phyloP scores from a whole-genome alignment of 1,140 invertebrate species.

The Drosophila mauritiana region DNA sequence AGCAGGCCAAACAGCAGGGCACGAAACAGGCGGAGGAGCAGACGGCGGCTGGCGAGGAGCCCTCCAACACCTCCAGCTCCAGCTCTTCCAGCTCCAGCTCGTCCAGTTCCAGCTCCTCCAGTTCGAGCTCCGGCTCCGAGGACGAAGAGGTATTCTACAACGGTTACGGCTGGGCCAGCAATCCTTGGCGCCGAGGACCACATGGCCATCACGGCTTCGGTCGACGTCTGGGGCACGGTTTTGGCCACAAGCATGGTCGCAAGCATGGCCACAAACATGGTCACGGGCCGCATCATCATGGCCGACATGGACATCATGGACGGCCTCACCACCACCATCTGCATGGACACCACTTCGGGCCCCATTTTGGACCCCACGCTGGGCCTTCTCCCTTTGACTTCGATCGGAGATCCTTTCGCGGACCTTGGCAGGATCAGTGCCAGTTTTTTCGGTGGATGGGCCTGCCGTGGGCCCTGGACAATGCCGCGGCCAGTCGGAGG shows the following conservation, averaged over 20 bases:
- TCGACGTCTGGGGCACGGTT: conserved; percentile 20
- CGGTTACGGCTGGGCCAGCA: conserved; percentile 30
- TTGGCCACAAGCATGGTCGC: conserved; percentile 31
- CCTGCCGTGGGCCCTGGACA: conserved; percentile 58
- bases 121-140: conserved; percentile 35
- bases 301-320: conserved; percentile 1
- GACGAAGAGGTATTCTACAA: conserved; percentile 11
- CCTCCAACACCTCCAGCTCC: conserved; percentile 38
- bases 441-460: conserved; percentile 69
- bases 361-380: conserved; percentile 22
- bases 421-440: conserved; percentile 27
- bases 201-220: conserved; percentile 34
- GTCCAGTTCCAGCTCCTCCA: conserved; percentile 35
- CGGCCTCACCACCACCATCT: neutral
- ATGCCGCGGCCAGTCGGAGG: conserved; percentile 30
- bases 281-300: conserved; percentile 22
- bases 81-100: conserved; percentile 40
- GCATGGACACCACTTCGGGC: neutral
- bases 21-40: neutral
- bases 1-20: neutral
- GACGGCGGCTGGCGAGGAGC: neutral
- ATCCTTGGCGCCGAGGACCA: conserved; percentile 21
- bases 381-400: conserved; percentile 16
- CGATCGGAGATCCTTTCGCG: conserved; percentile 17
- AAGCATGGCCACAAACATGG: conserved; percentile 28